Evolutionary conservation across 2,113 vertebrate species (phyloP), one percentile per base, ranked within the genome.

Genomic region (Zapus hudsonius): DNA sequence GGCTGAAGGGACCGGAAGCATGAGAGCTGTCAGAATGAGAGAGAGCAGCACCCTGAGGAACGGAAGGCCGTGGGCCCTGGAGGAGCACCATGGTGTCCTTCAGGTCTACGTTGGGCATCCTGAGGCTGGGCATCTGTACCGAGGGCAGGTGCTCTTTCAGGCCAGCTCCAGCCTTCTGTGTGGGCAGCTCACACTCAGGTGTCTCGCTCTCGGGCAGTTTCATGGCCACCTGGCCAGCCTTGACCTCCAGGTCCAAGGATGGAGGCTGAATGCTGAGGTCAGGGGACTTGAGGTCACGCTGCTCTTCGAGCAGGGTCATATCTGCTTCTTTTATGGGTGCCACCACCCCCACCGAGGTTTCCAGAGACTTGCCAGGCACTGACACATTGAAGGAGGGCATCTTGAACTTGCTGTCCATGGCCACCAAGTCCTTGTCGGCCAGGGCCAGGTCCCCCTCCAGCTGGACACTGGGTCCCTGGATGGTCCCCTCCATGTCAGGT

Each of bases 371-470:
- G 25, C 57, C 3, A 1, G 73, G 42, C 0, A 92, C 89, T 0
- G 97, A 97, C 90, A 95, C 94, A 7, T 93, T 93, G 82, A 98
- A 97, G 22, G 97, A 96, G 9, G 96, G 97, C 8, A 97, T 44
- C 83, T 96, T 97, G 69, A 98, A 91, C 0, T 94, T 7, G 40
- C 92, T 92, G 11, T 92, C 91, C n/a, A n/a, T n/a, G n/a, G n/a
- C n/a, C n/a, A n/a, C n/a, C 4, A 31, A 0, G 0, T 91, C 75
- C 42, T 25, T 66, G 3, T 79, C 42, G 2, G 0, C 8, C 33
- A 47, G 63, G 16, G 4, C 4, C 38, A 44, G 2, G 17, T 64
- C 59, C 17, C 38, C 80, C 11, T 47, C 80, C 31, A 73, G 0
- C 47, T 85, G 59, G 55, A 29, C 20, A 2, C 38, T 29, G 0